Base-by-base conservation (phyloP, 2,113 vertebrate species). In the Oreochromis spilurus region DNA sequence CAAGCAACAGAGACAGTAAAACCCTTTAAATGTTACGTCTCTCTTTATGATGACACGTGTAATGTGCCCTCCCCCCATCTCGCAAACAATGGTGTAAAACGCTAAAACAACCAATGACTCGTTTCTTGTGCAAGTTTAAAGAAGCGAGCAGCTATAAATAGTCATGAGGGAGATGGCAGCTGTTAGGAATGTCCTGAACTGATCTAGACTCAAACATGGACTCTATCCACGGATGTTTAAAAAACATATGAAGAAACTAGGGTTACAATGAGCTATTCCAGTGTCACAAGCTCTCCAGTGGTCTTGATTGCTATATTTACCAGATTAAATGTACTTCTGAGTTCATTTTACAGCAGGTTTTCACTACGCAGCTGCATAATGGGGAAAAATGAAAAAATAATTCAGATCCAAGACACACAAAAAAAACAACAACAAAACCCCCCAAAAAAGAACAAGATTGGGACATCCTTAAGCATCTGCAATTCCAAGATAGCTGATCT, bases 121-220 rank as follows among this genome's bases (percentile, higher is more conserved):
- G 85, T 82, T 91, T 92, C 85, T 89, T 65, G 80, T 53, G 82
- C 83, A 43, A 75, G 92, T 93, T 95, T 89, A 92, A 92, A 91
- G 89, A 81, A 21, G 77, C 52, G 75, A 77, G 75, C 29, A 1
- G 82, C 93, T 91, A 93, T 95, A 94, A 91, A 93, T 94, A 95
- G 87, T 48, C 8, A 11, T 6, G 60, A 21, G 78, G 24, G 88
- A 86, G 85, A 93, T 86, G 87, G 87, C 92, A 93, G 89, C 90
- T 87, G 91, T 82, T 88, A 88, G 94, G 91, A 93, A 94, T 91
- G 90, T 91, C 91, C 87, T n/a, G 31, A 84, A 57, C 67, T 83
- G 79, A 87, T 91, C 62, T 57, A 75, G 57, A 83, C 65, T 88
- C 53, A 84, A 85, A 90, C 85, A 48, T 50, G 2, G 77, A 19